phyloP scores from a whole-genome alignment of 2,113 vertebrate genomes.

The Neoarius graeffei region DNA sequence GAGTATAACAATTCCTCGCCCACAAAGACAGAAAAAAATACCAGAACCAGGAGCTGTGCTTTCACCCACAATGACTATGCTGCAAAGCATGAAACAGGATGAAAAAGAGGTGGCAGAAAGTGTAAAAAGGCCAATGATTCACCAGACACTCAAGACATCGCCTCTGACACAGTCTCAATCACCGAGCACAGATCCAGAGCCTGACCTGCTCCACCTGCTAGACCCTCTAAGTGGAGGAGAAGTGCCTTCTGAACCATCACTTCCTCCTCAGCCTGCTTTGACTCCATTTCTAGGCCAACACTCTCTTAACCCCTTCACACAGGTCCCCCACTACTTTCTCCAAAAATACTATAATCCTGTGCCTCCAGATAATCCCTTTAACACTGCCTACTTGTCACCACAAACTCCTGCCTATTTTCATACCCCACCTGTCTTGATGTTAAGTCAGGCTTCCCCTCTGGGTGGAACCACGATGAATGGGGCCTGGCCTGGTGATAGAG shows the following conservation, averaged over 20 bases:
- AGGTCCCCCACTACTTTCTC: constrained; percentile 66
- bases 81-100: constrained; percentile 72
- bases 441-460: constrained; percentile 73
- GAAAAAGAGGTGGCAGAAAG: constrained; percentile 62
- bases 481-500: constrained; percentile 46
- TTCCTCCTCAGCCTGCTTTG: constrained; percentile 67
- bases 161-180: constrained; percentile 61
- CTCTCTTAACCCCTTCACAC: constrained; percentile 83
- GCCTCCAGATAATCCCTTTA: constrained; percentile 78
- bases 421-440: constrained; percentile 69
- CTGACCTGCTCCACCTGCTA: constrained; percentile 83
- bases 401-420: constrained; percentile 70
- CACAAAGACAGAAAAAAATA: constrained; percentile 86
- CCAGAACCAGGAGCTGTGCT: constrained; percentile 85
- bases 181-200: constrained; percentile 62
- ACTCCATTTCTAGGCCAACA: constrained; percentile 67
- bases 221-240: constrained; percentile 76
- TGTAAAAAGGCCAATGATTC: constrained; percentile 67
- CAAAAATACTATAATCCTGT: constrained; percentile 73
- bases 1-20: constrained; percentile 90
- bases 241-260: constrained; percentile 63
- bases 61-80: constrained; percentile 71
- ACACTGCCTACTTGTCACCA: constrained; percentile 68
- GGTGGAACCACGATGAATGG: constrained; percentile 59
- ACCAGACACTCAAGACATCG: constrained; percentile 65